Evolutionary conservation across 2,888 invertebrate species (phyloP), one percentile per base, ranked within the genome.

Genomic region (Metellina segmentata): DNA sequence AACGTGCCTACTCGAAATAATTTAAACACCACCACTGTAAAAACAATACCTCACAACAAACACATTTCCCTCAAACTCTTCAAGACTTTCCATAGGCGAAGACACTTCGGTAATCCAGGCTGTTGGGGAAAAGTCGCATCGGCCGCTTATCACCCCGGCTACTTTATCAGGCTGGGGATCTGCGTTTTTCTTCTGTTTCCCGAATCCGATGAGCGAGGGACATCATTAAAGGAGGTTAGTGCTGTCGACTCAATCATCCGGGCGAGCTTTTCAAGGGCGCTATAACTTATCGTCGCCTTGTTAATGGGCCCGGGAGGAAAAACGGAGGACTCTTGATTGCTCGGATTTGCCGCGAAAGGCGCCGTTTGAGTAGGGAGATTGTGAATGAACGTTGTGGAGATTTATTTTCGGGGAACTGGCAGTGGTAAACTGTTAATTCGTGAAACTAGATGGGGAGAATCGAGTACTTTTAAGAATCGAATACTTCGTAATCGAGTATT

Each of bases 181-280:
- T 61, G 61, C 61, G 34, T 34, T 34, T 34, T 34, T 34, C 34
- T 34, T 4, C 34, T 34, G 34, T 34, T 34, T 34, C 34, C 34
- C 34, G 34, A 34, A 34, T 34, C 34, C 34, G 77, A 49, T 77
- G 49, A 77, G 20, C 61, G 79, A 79, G 53, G 61, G 79, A 79
- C 34, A 79, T 79, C 79, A 79, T 79, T 79, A 79, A 20, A 79
- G 20, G 53, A 61, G 79, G 79, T 52, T 77, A 77, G 52, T 77
- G 52, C 52, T 77, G 52, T 34, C 51, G 11, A 79, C 48, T 79
- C 79, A 79, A 79, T 79, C 79, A 79, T 79, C 61, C n/a, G 0
- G 61, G 16, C 34, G 4, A n/a, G 79, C 16, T 7, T 34, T 78
- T 79, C 79, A 79, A 79, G 79, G 79, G 61, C 61, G 6, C 13